Base-by-base conservation (phyloP, 2,113 vertebrate species). In the Platanista minor region DNA sequence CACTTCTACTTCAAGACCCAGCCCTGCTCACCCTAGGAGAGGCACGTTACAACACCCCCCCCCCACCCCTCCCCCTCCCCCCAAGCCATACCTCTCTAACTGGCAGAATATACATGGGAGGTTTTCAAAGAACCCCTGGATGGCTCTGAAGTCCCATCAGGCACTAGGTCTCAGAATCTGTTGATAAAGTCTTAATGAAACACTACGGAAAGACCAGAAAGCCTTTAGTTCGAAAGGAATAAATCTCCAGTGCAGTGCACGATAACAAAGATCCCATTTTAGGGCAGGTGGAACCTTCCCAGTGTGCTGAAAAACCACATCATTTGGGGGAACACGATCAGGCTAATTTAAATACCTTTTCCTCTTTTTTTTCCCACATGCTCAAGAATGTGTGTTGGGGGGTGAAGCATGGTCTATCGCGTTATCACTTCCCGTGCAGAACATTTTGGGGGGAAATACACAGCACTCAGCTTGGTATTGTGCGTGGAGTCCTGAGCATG, bases 381-480 rank as follows among this genome's bases (percentile, higher is more conserved):
- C 25, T 61, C 11, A 75, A 20, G 72, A 74, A 59, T 6, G 18
- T 52, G 25, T 7, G 17, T 12, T n/a, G n/a, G 59, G 8, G 59
- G 59, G 15, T 6, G 5, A 29, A 92, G 23, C 12, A 8, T 4
- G 5, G 11, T 6, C 9, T 6, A 54, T n/a, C n/a, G 67, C 23
- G 18, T 27, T 71, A 64, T 41, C 59, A 31, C 78, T 96, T 94
- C 54, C 20, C 39, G 84, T 21, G 49, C 59, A 72, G 75, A 71
- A 57, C 1, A 39, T 88, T 88, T 72, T 10, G 9, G 41, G 86
- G 31, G 41, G 21, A 83, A 52, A 78, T 5, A 81, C 7, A 6
- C 2, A 31, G 31, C 31, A 15, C 33, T 94, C 59, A 86, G 61
- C 23, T 69, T 43, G 39, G 46, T 31, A 23, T 31, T 4, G 12